Conservation (phyloP, 2,113 vertebrate genomes). For the Rhinopomastus cyanomelas region DNA sequence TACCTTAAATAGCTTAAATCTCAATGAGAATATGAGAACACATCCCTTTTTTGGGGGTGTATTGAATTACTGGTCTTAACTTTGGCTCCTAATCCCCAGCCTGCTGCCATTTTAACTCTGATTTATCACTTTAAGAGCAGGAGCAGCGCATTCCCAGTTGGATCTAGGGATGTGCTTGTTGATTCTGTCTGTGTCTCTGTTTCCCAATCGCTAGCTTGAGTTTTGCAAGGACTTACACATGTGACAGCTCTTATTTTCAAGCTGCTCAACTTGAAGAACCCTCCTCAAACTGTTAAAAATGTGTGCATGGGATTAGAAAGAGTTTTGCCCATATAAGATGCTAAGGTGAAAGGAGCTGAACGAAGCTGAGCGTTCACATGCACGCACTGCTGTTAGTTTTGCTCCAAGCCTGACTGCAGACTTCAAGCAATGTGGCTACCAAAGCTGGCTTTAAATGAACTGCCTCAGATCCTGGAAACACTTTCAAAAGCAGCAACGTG, state of each 20-base stretch:
- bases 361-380: background rate
- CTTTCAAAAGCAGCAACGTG: background rate
- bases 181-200: background rate
- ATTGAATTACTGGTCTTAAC: background rate
- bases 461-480: slow-evolving; percentile 14
- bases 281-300: background rate
- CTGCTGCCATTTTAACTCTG: background rate
- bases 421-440: background rate
- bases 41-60: background rate
- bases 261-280: background rate
- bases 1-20: background rate
- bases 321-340: background rate
- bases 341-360: background rate
- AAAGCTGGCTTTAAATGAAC: slow-evolving; percentile 15
- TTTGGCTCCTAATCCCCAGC: background rate
- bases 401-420: background rate
- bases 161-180: background rate
- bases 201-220: background rate
- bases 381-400: background rate
- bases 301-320: background rate
- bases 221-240: fast-evolving
- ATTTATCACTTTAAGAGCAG: background rate
- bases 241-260: background rate
- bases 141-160: background rate
- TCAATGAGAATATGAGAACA: background rate